phyloP scores from a whole-genome alignment of 2,888 invertebrate species.

The Hirtodrosophila duncani region DNA sequence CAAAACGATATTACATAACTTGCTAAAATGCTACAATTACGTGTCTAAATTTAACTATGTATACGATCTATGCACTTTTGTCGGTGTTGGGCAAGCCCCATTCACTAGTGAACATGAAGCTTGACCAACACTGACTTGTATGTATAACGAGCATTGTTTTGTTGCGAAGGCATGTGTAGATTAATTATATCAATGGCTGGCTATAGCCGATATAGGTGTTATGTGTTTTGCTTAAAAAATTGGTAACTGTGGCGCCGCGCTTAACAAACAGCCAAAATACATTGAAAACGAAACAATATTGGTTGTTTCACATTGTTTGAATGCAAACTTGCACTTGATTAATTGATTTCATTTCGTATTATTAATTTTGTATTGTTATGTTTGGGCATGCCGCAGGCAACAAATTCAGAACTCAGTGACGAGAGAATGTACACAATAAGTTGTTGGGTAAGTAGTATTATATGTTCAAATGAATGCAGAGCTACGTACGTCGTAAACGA shows the following conservation, averaged over 20 bases:
- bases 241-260: conserved; percentile 18
- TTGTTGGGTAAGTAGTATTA: conserved; percentile 4
- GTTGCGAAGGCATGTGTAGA: too few species aligned
- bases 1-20: conserved; percentile 14
- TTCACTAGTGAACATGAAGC: too few species aligned
- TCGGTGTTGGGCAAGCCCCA: too few species aligned
- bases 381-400: conserved; percentile 62
- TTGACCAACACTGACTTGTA: too few species aligned
- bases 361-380: conserved; percentile 15
- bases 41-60: conserved; percentile 9
- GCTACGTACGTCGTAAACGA: conserved; percentile 28
- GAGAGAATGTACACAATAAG: conserved; percentile 31
- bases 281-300: conserved; percentile 22
- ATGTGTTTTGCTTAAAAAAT: too few species aligned
- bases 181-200: too few species aligned
- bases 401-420: conserved; percentile 50
- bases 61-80: conserved; percentile 7
- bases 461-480: conserved; percentile 25
- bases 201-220: too few species aligned
- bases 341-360: conserved; percentile 1
- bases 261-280: conserved; percentile 52
- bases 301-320: conserved; percentile 6
- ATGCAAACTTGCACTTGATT: conserved; percentile 4
- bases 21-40: conserved; percentile 30
- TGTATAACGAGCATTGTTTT: too few species aligned